phyloP scores from a whole-genome alignment of 2,113 vertebrate genomes.

The Charadrius vociferus region DNA sequence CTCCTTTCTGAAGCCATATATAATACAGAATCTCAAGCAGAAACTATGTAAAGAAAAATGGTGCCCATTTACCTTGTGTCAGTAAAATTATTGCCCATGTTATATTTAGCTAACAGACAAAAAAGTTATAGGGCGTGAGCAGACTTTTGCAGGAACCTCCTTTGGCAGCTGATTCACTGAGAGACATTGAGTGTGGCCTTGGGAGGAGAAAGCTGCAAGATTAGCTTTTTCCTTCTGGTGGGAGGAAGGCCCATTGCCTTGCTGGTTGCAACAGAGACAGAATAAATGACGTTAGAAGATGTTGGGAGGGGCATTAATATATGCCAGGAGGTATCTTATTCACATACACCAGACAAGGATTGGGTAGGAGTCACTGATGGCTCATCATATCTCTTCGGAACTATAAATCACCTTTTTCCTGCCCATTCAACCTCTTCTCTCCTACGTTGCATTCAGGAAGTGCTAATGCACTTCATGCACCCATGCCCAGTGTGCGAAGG shows the following conservation, averaged over 20 bases:
- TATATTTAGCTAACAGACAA: slow-evolving; percentile 34
- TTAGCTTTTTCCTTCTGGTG: slow-evolving; percentile 2
- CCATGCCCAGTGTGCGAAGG: background rate
- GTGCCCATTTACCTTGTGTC: background rate
- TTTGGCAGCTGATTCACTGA: slow-evolving; percentile 5
- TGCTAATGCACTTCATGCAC: background rate
- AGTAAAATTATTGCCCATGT: background rate
- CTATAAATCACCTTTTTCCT: background rate
- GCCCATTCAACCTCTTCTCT: background rate
- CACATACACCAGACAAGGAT: background rate
- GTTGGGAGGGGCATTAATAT: background rate
- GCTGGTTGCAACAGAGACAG: background rate
- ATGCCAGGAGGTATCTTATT: background rate
- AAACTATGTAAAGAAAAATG: background rate
- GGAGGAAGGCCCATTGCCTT: background rate
- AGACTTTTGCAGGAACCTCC: slow-evolving; percentile 36
- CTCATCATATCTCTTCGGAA: background rate
- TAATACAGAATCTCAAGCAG: background rate
- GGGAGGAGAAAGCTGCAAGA: slow-evolving; percentile 18
- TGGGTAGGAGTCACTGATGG: background rate
- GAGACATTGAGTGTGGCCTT: slow-evolving; percentile 42
- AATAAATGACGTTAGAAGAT: background rate
- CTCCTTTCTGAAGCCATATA: background rate
- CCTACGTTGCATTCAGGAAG: background rate
- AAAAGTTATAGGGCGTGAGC: background rate